Percentiles rank a stretch among this genome's conserved stretches.
phyloP scores from a whole-genome alignment of 2,888 invertebrate species.

The Zonitis immaculata region DNA sequence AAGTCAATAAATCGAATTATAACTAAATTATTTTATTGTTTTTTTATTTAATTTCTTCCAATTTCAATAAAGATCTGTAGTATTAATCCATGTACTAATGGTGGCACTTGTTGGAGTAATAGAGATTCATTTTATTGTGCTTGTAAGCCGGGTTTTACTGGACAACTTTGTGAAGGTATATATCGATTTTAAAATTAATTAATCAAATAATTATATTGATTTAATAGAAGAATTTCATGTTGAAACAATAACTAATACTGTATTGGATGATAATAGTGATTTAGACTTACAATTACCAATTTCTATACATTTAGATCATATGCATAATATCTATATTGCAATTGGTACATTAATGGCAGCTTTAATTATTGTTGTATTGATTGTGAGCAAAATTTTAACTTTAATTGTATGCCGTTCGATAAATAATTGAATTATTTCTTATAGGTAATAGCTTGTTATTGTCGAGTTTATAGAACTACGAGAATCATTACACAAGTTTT shows the following conservation, averaged over 20 bases:
- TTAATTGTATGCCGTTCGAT: neutral
- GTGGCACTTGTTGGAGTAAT: slow-evolving; percentile 74
- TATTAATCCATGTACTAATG: slow-evolving; percentile 57
- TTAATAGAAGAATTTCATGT: slow-evolving; percentile 63
- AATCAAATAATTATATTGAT: slow-evolving; percentile 5
- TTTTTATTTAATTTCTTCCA: no score
- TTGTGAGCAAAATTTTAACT: slow-evolving; percentile 53
- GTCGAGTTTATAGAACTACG: slow-evolving; percentile 73
- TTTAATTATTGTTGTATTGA: slow-evolving; percentile 63
- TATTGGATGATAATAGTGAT: slow-evolving; percentile 26
- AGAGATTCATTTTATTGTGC: slow-evolving; percentile 73
- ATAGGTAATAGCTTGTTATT: slow-evolving; percentile 72
- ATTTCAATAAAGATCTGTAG: slow-evolving; percentile 53
- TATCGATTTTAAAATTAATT: neutral
- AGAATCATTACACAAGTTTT: slow-evolving; percentile 57
- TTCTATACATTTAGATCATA: slow-evolving; percentile 57
- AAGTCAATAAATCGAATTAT: slow-evolving; percentile 57
- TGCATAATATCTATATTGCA: slow-evolving; percentile 75
- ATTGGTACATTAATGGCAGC: slow-evolving; percentile 72
- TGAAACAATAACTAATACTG: slow-evolving; percentile 54
- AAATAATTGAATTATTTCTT: slow-evolving; percentile 12
- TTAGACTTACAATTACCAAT: slow-evolving; percentile 39
- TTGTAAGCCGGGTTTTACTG: slow-evolving; percentile 74
- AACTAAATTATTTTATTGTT: slow-evolving; percentile 51
- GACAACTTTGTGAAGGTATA: slow-evolving; percentile 69